Evolutionary conservation across 1,140 invertebrate genomes (phyloP).

Genomic region (Halictus rubicundus): DNA sequence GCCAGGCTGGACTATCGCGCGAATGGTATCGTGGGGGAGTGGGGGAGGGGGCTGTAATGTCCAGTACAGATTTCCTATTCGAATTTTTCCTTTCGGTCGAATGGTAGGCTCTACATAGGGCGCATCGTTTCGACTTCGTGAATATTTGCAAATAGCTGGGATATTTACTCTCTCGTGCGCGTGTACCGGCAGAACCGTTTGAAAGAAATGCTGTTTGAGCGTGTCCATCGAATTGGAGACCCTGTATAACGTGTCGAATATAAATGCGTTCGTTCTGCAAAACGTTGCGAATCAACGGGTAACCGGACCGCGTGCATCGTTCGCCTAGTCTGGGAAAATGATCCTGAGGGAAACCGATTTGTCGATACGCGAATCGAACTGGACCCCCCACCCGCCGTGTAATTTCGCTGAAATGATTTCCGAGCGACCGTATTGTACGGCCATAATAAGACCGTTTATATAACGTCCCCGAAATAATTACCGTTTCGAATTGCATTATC

Average conservation of each 20-base stretch:
- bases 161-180: constrained; percentile 27
- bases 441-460: constrained; percentile 23
- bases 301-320: background rate
- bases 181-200: constrained; percentile 24
- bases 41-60: constrained; percentile 1
- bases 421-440: background rate
- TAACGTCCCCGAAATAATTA: background rate
- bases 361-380: background rate
- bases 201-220: constrained; percentile 44
- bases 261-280: constrained; percentile 29
- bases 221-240: background rate
- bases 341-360: constrained; percentile 11
- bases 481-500: background rate
- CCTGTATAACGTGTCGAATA: constrained; percentile 19
- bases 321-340: constrained; percentile 1
- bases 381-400: background rate
- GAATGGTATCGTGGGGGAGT: background rate
- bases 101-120: background rate
- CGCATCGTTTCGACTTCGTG: constrained; percentile 37
- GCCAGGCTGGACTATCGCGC: too few relatives aligned
- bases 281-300: constrained; percentile 40
- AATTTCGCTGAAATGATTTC: constrained; percentile 4
- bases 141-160: constrained; percentile 41
- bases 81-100: background rate
- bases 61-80: background rate